Conservation (phyloP, 2,797 vertebrate species). For the Mormyrops attenuatus region DNA sequence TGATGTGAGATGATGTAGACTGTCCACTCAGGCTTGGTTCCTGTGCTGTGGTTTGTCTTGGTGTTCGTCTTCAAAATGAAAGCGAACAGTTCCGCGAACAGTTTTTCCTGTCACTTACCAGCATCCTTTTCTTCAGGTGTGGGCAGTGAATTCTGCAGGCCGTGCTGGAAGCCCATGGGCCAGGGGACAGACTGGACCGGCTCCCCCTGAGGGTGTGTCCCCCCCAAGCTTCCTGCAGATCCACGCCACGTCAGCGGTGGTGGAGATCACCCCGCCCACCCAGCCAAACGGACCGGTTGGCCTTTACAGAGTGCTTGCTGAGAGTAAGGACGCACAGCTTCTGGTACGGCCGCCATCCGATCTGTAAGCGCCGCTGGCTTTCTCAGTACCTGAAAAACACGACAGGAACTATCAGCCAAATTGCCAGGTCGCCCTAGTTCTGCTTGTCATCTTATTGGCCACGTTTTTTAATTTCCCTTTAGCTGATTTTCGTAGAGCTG, state of each 20-base stretch:
- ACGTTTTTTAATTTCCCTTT: background rate
- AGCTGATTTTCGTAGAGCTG: background rate
- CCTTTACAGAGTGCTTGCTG: slow-evolving; percentile 78
- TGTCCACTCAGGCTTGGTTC: background rate
- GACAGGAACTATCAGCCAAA: background rate
- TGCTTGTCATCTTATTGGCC: background rate
- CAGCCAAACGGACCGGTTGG: slow-evolving; percentile 77
- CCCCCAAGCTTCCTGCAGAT: slow-evolving; percentile 63
- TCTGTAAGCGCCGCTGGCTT: background rate
- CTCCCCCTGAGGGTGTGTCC: slow-evolving; percentile 76
- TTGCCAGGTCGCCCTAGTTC: background rate
- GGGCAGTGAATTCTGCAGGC: slow-evolving; percentile 78
- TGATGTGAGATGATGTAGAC: background rate
- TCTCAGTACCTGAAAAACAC: background rate
- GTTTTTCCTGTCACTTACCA: background rate
- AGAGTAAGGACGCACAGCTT: slow-evolving; percentile 50
- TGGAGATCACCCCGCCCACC: slow-evolving; percentile 69
- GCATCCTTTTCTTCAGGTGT: slow-evolving; percentile 63
- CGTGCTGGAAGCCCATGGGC: slow-evolving; percentile 69
- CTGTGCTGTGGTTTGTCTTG: background rate
- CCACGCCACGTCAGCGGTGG: slow-evolving; percentile 72
- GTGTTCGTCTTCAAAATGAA: background rate
- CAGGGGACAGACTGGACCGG: slow-evolving; percentile 72
- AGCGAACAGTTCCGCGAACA: background rate
- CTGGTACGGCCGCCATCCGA: slow-evolving; percentile 60